These are phyloP conservation scores for Harpalus rufipes DNA, from an alignment of 2,888 invertebrate species.

Conservation along the genomic window DNA sequence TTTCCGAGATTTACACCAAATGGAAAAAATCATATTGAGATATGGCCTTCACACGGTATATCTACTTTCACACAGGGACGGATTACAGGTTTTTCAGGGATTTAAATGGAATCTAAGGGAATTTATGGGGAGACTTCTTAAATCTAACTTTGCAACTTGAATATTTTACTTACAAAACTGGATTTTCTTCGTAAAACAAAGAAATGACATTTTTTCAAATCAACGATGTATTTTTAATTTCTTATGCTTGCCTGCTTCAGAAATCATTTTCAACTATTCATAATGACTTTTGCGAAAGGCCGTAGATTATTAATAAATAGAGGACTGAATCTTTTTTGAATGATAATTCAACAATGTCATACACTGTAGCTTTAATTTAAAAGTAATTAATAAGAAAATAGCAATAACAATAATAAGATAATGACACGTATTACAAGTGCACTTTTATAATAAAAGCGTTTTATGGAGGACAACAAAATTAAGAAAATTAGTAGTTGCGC, in stretches of 20 bases:
- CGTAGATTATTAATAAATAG: too few relatives aligned
- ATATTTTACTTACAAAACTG: background rate
- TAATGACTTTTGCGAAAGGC: too few relatives aligned
- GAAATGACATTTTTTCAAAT: background rate
- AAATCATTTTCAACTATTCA: background rate
- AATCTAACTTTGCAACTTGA: background rate
- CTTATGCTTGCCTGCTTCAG: background rate
- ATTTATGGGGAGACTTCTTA: background rate
- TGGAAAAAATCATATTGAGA: conserved; percentile 29
- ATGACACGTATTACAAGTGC: too few relatives aligned
- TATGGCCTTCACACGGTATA: conserved; percentile 18
- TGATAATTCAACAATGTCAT: too few relatives aligned
- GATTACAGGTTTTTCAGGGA: background rate
- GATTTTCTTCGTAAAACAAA: background rate
- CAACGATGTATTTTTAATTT: background rate
- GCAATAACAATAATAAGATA: too few relatives aligned
- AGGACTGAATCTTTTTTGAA: too few relatives aligned
- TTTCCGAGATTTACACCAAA: conserved; percentile 45
- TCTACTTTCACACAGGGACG: conserved; percentile 17
- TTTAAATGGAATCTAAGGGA: background rate
- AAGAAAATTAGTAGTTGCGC: too few relatives aligned
- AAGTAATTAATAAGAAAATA: too few relatives aligned
- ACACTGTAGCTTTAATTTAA: too few relatives aligned
- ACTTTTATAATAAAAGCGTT: too few relatives aligned
- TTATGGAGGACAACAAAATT: too few relatives aligned